Evolutionary conservation across 2,888 invertebrate species (phyloP), one percentile per base, ranked within the genome.

Genomic region (Dasysyrphus tricinctus): DNA sequence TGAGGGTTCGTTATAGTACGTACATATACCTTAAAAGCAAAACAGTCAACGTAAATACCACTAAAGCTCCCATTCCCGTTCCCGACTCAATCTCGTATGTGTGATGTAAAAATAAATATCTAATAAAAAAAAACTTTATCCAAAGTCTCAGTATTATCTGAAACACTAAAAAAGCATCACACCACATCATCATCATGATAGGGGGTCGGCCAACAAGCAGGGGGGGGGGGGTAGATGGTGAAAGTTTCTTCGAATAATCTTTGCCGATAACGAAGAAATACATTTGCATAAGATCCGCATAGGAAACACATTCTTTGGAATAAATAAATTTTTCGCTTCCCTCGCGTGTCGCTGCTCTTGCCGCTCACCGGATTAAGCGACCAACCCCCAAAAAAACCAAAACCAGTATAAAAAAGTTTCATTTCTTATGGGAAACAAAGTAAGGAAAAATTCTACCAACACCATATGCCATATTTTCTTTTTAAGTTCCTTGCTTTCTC

Each of bases 271-370:
- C 78, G 81, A 86, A 82, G 86, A 86, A 79, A 82, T 86, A 82
- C 82, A 86, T 86, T 86, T 86, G 86, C 86, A 86, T 86, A 86
- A 74, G 78, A 86, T 72, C 75, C 78, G n/a, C n/a, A 75, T 59
- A 65, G 78, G 67, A 81, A 86, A 75, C 82, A 82, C 57, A 86
- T 82, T 78, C 78, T 74, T 82, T 44, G 47, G 19, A 75, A 86
- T 78, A 86, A 81, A 86, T 74, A 86, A 70, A 72, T 75, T 57
- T 72, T 16, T 32, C 44, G 44, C 34, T 16, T 14, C 39, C 7
- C 29, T 1, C 7, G 6, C 11, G 14, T 3, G 2, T n/a, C 14
- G 5, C n/a, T 14, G 7, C 34, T 49, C 14, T 32, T 32, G 9
- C 56, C 6, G n/a, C n/a, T n/a, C n/a, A 7, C 24, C 24, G 44